Percentiles rank a stretch among this genome's conserved stretches.
Conservation (phyloP, 2,888 invertebrate species). For the Octonoba sinensis region DNA sequence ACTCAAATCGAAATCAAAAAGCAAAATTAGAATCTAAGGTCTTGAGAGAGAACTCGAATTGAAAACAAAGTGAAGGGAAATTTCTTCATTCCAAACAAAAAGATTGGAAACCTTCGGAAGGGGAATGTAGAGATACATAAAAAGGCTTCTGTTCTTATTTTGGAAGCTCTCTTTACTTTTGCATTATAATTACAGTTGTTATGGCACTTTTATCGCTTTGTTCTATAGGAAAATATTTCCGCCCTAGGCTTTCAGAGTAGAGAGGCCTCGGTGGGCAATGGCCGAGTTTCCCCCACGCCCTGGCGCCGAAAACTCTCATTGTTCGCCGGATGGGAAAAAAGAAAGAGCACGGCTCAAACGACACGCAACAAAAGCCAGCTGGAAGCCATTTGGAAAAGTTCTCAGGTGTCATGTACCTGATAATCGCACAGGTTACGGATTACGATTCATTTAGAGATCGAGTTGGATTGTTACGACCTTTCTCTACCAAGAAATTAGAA, state of each 20-base stretch:
- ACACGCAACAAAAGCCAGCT: constrained; percentile 49
- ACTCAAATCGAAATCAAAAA: no score
- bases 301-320: constrained; percentile 56
- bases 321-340: constrained; percentile 33
- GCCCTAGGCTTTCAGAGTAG: constrained; percentile 27
- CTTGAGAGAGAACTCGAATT: no score
- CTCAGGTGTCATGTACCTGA: constrained; percentile 58
- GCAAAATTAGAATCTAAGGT: no score
- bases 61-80: no score
- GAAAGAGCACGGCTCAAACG: constrained; percentile 17
- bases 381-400: constrained; percentile 42
- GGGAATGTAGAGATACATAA: no score
- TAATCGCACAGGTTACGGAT: constrained; percentile 49
- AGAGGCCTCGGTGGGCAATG: constrained; percentile 58
- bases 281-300: constrained; percentile 57
- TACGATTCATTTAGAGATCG: constrained; percentile 37
- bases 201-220: constrained; percentile 62
- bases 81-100: no score
- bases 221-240: constrained; percentile 51
- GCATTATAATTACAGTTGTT: constrained; percentile 61
- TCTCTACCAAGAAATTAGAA: no score
- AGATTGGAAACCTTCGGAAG: no score
- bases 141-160: constrained; percentile 20
- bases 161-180: constrained; percentile 44
- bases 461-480: constrained; percentile 12